Base-by-base conservation (phyloP, 2,797 vertebrate species). In the Chiroxiphia lanceolata region DNA sequence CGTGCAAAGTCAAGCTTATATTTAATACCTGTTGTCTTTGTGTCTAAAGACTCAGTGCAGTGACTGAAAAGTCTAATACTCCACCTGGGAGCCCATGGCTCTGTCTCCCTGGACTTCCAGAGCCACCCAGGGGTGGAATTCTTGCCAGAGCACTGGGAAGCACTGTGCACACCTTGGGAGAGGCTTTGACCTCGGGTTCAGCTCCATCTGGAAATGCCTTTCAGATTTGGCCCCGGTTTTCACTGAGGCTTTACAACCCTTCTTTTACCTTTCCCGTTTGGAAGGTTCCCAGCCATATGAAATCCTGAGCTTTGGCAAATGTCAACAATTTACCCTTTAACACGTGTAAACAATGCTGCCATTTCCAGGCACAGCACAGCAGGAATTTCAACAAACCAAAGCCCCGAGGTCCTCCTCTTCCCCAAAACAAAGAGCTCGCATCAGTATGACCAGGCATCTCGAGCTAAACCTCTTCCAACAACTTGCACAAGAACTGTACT, bases 311-410 rank as follows among this genome's bases (percentile, higher is more conserved):
- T 90, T 83, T 80, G 78, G 64, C 64, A 94, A 94, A 84, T 79
- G 76, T 57, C 79, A 94, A 33, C 65, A 82, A 93, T 87, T 94
- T 94, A 34, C 61, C 77, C 54, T 87, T 89, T 68, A 95, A 81
- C 38, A 42, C 11, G 29, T 45, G 83, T 95, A 92, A 96, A 87
- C 83, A 93, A 80, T 59, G 64, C 75, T 94, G 91, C 87, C 81
- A 65, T 91, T 96, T 90, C 81, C 47, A 87, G 53, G 50, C 7
- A 27, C 45, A 33, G 67, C 8, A 1, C 70, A 64, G 53, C 36
- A 56, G 6, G 23, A 75, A 63, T 69, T 86, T 68, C 53, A 70
- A 85, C 61, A 91, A 80, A 44, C 13, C 15, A 25, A 44, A 93
- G 81, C 36, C 23, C 23, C 1, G 18, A 53, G 15, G 21, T 78